Evolutionary conservation across 2,113 vertebrate species (phyloP), one percentile per base, ranked within the genome.

Genomic region (Sinocyclocheilus rhinocerous): DNA sequence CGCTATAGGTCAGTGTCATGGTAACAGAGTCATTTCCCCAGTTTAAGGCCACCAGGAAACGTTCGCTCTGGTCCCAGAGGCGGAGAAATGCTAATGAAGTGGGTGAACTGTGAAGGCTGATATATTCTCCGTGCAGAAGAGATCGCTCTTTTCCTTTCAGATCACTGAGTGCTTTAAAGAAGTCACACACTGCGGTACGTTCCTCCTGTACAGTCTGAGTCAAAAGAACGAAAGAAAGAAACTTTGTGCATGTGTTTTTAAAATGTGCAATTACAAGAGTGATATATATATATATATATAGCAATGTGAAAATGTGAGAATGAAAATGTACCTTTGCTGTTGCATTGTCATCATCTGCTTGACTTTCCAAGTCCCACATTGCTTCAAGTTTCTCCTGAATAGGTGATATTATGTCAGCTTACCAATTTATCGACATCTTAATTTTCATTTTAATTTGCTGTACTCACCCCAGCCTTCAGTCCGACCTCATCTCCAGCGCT

Each of bases 401-500:
- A 59, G 0, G 57, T 36, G 36, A 24, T 42, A 63, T 63, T 10
- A 52, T 26, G 9, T 77, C 26, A 55, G 2, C 8, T 55, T 77
- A n/a, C 22, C 8, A n/a, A n/a, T 11, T 45, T 12, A 77, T 24
- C 1, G 1, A 15, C 4, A 4, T 67, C 13, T 29, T 29, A 20
- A 13, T 61, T 39, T 77, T 2, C 0, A 33, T 77, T 55, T 80
- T 13, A 6, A 29, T 50, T 65, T n/a, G 26, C 59, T 59, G 7
- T 11, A 70, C 86, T 89, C 39, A 84, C 87, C 55, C 42, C 42
- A 0, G 61, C 20, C 16, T 78, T 85, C 20, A 98, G 93, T 39
- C 96, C 96, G 0, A 97, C 95, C 89, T 97, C 97, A 12, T 97
- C 96, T 3, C 97, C 97, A 0, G 95, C 97, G 50, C 87, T 95